These are phyloP conservation scores for Lepetodrilus schrolli DNA, from an alignment of 2,888 invertebrate genomes.

Conservation along the genomic window DNA sequence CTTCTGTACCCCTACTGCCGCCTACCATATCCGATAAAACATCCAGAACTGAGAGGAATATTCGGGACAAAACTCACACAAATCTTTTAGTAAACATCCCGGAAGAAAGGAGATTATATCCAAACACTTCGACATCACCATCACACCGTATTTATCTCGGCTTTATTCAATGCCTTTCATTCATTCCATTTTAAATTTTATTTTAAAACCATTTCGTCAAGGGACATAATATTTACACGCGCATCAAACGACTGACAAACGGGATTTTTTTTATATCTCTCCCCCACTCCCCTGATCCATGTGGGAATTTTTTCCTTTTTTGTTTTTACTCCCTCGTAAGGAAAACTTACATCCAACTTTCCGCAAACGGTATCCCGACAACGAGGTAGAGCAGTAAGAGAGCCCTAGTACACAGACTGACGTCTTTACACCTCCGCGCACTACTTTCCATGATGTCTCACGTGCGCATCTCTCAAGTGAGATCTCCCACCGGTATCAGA, in stretches of 20 bases:
- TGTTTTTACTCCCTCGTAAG: too few relatives aligned
- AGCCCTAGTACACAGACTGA: neutral
- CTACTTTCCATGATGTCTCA: neutral
- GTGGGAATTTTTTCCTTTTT: too few relatives aligned
- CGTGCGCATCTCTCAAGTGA: neutral
- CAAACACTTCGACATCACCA: slow-evolving; percentile 17
- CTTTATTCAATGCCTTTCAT: slow-evolving; percentile 13
- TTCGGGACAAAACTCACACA: slow-evolving; percentile 9
- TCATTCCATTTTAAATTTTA: too few relatives aligned
- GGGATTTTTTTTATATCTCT: too few relatives aligned
- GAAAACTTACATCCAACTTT: slow-evolving; percentile 29
- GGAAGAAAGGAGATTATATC: slow-evolving; percentile 6
- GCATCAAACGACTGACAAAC: too few relatives aligned
- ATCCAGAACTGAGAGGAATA: too few relatives aligned
- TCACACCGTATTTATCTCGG: slow-evolving; percentile 1
- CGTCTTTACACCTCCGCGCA: neutral
- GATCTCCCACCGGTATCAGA: neutral
- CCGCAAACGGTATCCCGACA: slow-evolving; percentile 10
- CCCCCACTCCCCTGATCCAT: too few relatives aligned
- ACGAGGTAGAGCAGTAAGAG: neutral
- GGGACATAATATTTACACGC: too few relatives aligned
- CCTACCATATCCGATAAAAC: too few relatives aligned
- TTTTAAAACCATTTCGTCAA: too few relatives aligned
- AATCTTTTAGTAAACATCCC: slow-evolving; percentile 16
- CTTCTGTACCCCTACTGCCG: too few relatives aligned